Evolutionary conservation across 1,140 invertebrate species (phyloP), one percentile per base, ranked within the genome.

Genomic region (Eriosoma lanigerum): DNA sequence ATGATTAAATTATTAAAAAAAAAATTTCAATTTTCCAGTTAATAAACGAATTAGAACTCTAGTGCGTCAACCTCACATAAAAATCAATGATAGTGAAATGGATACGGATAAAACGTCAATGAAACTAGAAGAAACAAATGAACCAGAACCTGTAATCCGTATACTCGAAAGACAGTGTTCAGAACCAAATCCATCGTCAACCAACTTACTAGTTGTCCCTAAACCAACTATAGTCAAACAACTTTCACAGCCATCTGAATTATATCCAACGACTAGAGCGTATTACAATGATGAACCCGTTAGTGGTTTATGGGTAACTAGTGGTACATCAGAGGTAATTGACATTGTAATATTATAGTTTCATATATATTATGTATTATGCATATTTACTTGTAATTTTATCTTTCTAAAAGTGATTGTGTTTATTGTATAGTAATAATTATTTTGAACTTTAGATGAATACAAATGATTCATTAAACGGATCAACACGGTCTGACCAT

Each of bases 141-240:
- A 89, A 82, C 89, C 88, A 13, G 85, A 88, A 26, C 89, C 89
- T 15, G 84, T 86, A 75, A 62, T 84, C 38, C 81, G 73, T 66
- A 29, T 81, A 10, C 75, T 78, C 0, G 75, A 78, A 19, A 78
- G 75, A 21, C 75, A 78, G 17, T 60, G 75, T 73, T 82, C 84
- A 12, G 83, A 84, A n/a, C 82, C 84, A 64, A 85, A 87, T 50
- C 84, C 84, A 50, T 85, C 85, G 76, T 86, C 88, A 3, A 86
- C 88, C n/a, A 89, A 90, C 83, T 85, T 90, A 73, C 84, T 91
- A 38, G 85, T 88, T 62, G 90, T 91, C 60, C 90, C 90, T 50
- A 87, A 88, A 64, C 85, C 86, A 6, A 85, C 87, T 10, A 88
- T 91, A 72, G 88, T 89, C 17, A 91, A 91, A 83, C 90, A 91